A percentile compares a stretch with the other conserved stretches of the same genome.
phyloP scores from a whole-genome alignment of 2,888 invertebrate genomes.

The Amphimallon solstitiale region DNA sequence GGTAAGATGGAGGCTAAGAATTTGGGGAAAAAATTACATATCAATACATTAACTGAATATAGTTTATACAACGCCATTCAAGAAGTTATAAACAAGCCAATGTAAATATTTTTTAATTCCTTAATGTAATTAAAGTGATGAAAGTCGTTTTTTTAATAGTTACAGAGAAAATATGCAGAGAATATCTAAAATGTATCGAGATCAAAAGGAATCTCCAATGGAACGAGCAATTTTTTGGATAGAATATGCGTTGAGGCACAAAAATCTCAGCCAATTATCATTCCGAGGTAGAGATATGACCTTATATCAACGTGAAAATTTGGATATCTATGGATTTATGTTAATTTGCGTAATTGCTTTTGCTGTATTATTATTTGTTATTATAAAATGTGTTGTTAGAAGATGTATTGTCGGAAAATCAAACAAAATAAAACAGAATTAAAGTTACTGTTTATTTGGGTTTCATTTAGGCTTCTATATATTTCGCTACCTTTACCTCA shows the following conservation, averaged over 20 bases:
- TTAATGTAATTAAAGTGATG: too few relatives aligned
- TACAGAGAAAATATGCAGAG: conserved; percentile 44
- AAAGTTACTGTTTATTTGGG: background rate
- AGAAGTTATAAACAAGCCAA: too few relatives aligned
- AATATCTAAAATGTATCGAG: conserved; percentile 44
- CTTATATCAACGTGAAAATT: conserved; percentile 33
- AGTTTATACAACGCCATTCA: too few relatives aligned
- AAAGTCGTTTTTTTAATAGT: conserved; percentile 39
- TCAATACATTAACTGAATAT: too few relatives aligned
- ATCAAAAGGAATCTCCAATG: conserved; percentile 44
- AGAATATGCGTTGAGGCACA: conserved; percentile 45
- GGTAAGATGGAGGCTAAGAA: conserved; percentile 18
- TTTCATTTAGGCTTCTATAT: too few relatives aligned
- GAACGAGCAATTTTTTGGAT: conserved; percentile 47
- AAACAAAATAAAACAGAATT: background rate
- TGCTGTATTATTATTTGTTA: background rate
- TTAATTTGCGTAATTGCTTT: background rate
- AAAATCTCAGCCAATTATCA: conserved; percentile 42
- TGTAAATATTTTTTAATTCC: background rate
- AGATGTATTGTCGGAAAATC: too few relatives aligned
- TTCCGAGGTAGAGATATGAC: conserved; percentile 40
- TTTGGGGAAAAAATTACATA: too few relatives aligned
- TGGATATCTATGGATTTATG: conserved; percentile 41
- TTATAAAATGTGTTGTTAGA: background rate
- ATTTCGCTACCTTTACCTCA: too few relatives aligned